phyloP scores from a whole-genome alignment of 1,140 invertebrate genomes.

The Nautilus pompilius region DNA sequence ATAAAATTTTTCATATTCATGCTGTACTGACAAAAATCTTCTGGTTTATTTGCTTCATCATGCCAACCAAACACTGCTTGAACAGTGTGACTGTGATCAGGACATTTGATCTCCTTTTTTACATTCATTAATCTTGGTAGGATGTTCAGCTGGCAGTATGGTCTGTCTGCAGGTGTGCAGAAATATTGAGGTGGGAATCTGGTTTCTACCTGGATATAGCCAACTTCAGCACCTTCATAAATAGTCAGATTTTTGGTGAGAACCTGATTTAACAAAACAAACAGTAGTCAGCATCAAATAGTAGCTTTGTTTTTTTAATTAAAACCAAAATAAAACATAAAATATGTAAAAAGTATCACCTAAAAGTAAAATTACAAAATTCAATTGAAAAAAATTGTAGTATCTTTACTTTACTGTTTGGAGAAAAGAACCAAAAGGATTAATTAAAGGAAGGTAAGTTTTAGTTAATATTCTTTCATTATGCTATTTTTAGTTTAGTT shows the following conservation, averaged over 20 bases:
- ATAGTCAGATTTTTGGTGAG: constrained; percentile 14
- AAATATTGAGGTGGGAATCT: constrained; percentile 27
- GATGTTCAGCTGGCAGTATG: constrained; percentile 21
- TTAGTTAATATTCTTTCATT: no score
- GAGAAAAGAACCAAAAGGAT: no score
- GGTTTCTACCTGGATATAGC: constrained; percentile 14
- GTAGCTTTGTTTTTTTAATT: neutral
- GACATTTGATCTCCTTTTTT: constrained; percentile 27
- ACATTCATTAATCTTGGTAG: constrained; percentile 12
- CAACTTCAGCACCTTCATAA: constrained; percentile 20
- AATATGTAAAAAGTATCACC: neutral
- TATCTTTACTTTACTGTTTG: neutral
- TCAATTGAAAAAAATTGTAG: neutral
- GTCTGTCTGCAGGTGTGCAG: constrained; percentile 23
- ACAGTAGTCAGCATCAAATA: neutral
- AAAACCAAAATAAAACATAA: neutral
- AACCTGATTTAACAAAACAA: constrained; percentile 9
- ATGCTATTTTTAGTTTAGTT: no score
- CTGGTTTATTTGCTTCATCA: neutral
- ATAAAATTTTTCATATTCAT: constrained; percentile 20
- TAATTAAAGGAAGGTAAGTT: no score
- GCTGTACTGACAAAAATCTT: constrained; percentile 14
- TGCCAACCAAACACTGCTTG: constrained; percentile 29
- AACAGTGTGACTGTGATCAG: constrained; percentile 13
- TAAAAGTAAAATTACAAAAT: neutral